Evolutionary conservation across 2,888 invertebrate genomes (phyloP).

Genomic region (Eupithecia dodoneata): DNA sequence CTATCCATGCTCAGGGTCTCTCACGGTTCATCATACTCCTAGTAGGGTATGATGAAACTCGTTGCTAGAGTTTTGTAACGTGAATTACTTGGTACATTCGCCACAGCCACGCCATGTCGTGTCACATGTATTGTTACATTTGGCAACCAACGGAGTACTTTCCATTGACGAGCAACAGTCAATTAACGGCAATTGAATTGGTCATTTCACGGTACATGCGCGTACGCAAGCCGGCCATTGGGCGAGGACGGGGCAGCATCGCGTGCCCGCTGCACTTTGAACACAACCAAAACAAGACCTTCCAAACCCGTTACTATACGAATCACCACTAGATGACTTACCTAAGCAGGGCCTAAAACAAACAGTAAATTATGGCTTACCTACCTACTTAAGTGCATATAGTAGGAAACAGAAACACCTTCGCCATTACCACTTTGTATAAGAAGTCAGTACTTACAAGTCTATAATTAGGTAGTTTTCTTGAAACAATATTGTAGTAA

Average conservation of each 20-base stretch:
- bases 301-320: not conserved
- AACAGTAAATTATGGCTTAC: not conserved
- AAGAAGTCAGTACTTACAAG: too few relatives aligned
- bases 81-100: not conserved
- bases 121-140: conserved; percentile 24
- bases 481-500: too few relatives aligned
- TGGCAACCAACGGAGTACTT: conserved; percentile 27
- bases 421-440: not conserved
- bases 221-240: not conserved
- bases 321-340: not conserved
- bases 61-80: not conserved
- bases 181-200: conserved; percentile 34
- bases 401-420: not conserved
- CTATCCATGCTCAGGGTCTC: not conserved
- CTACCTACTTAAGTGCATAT: not conserved
- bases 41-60: too few relatives aligned
- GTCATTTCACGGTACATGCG: conserved; percentile 25
- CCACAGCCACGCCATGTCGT: conserved; percentile 12
- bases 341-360: not conserved
- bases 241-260: conserved; percentile 5
- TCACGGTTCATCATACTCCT: not conserved
- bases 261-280: conserved; percentile 35
- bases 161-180: conserved; percentile 34
- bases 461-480: too few relatives aligned
- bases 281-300: not conserved